Evolutionary conservation across 2,888 invertebrate species (phyloP).

Genomic region (Petrolisthes manimaculis): DNA sequence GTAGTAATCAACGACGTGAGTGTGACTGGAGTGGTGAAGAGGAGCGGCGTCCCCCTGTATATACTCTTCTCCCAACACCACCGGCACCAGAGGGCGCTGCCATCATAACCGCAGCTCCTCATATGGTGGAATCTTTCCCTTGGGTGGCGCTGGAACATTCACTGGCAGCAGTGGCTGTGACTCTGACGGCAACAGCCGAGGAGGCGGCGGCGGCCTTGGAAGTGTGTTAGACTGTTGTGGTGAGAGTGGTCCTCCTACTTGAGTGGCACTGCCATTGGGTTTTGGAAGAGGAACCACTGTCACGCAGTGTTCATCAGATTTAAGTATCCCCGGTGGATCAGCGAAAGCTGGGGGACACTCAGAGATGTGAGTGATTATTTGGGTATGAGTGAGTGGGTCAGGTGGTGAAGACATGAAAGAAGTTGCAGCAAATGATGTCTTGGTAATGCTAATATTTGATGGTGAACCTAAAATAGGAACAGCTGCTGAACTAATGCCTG

Average conservation of each 20-base stretch:
- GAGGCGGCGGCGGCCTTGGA: constrained; percentile 59
- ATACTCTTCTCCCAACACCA: constrained; percentile 44
- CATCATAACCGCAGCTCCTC: constrained; percentile 64
- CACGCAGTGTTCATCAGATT: constrained; percentile 31
- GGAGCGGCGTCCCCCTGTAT: constrained; percentile 4
- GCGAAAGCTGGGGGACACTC: constrained; percentile 65
- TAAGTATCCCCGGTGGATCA: constrained; percentile 37
- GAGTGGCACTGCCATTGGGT: constrained; percentile 57
- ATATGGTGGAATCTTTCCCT: constrained; percentile 61
- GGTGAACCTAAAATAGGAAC: constrained; percentile 23
- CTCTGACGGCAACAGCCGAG: constrained; percentile 47
- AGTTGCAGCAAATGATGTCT: constrained; percentile 38
- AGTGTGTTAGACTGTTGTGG: background rate
- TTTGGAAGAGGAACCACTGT: constrained; percentile 38
- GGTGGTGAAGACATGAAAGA: constrained; percentile 46
- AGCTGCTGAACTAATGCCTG: constrained; percentile 28
- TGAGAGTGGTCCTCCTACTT: constrained; percentile 10
- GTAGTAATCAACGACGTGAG: constrained; percentile 63
- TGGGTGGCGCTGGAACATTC: constrained; percentile 62
- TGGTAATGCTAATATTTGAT: constrained; percentile 51
- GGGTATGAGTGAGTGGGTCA: constrained; percentile 47
- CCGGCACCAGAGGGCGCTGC: constrained; percentile 66
- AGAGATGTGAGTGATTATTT: constrained; percentile 61
- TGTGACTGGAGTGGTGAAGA: constrained; percentile 17
- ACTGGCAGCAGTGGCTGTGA: constrained; percentile 62